phyloP scores from a whole-genome alignment of 2,113 vertebrate species.

The Daboia siamensis region DNA sequence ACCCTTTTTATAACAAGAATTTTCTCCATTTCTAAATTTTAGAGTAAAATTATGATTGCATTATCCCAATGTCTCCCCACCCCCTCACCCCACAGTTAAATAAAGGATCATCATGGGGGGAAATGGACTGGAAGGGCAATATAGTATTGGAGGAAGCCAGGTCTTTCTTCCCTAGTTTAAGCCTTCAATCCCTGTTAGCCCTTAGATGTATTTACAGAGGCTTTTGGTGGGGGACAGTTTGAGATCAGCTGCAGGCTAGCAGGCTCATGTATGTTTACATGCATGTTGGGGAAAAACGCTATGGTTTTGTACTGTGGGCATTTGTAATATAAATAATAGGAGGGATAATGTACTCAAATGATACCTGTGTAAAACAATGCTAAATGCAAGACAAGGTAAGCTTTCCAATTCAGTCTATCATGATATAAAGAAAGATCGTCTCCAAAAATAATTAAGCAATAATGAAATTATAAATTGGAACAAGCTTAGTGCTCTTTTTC shows the following conservation, averaged over 20 bases:
- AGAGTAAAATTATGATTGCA: background rate
- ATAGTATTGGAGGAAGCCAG: background rate
- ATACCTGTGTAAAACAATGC: background rate
- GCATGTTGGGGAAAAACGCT: background rate
- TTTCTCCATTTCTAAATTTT: background rate
- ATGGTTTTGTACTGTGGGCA: background rate
- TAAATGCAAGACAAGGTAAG: background rate
- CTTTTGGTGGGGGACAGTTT: background rate
- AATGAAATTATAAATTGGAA: background rate
- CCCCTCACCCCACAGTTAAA: background rate
- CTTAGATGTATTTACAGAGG: background rate
- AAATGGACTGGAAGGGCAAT: background rate
- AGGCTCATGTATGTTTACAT: background rate
- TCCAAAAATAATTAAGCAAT: background rate
- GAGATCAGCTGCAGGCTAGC: background rate
- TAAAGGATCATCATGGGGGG: background rate
- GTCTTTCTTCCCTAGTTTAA: background rate
- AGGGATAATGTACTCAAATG: background rate
- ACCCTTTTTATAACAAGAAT: background rate
- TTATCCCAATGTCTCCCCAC: background rate
- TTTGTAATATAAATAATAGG: background rate
- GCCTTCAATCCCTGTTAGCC: background rate
- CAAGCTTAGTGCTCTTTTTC: background rate
- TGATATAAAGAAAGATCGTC: background rate
- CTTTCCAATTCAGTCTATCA: background rate